Conservation (phyloP, 35 echinoderm and acorn worm species). For the Apostichopus parvimensis region DNA sequence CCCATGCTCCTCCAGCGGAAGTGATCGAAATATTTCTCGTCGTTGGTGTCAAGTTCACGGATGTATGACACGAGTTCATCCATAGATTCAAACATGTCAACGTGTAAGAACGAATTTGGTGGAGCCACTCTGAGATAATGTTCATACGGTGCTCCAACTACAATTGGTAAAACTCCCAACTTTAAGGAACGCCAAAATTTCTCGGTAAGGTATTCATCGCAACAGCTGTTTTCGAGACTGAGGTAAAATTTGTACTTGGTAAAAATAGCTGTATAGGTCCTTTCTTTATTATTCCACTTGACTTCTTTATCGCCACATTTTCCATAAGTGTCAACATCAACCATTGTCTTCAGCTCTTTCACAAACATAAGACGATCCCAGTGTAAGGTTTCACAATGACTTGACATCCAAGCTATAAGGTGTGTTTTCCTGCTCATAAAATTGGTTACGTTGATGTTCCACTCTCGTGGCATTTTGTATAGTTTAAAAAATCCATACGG, state of each 20-base stretch:
- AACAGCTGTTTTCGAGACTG: constrained; percentile 66
- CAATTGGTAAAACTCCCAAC: constrained; percentile 44
- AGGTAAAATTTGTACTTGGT: constrained; percentile 68
- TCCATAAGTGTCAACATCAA: constrained; percentile 58
- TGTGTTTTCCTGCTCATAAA: constrained; percentile 46
- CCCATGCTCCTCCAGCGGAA: constrained; percentile 51
- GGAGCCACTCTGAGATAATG: constrained; percentile 54
- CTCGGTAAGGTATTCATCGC: constrained; percentile 76
- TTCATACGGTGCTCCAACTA: constrained; percentile 41
- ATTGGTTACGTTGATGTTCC: constrained; percentile 7
- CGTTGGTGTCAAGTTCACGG: constrained; percentile 32
- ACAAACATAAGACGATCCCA: constrained; percentile 70
- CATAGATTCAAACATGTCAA: constrained; percentile 47
- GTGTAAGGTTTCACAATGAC: constrained; percentile 56
- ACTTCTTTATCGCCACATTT: constrained; percentile 61
- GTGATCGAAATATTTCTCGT: constrained; percentile 32
- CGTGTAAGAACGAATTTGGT: constrained; percentile 43
- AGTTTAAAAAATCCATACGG: constrained; percentile 42
- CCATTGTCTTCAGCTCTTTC: background rate
- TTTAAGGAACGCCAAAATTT: constrained; percentile 64
- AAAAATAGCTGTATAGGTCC: constrained; percentile 19
- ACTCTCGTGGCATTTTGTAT: background rate
- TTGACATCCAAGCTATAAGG: constrained; percentile 66
- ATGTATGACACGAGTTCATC: constrained; percentile 41
- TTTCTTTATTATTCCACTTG: constrained; percentile 17